These are phyloP conservation scores for Ormia ochracea DNA, from an alignment of 2,888 invertebrate genomes.

Conservation along the genomic window DNA sequence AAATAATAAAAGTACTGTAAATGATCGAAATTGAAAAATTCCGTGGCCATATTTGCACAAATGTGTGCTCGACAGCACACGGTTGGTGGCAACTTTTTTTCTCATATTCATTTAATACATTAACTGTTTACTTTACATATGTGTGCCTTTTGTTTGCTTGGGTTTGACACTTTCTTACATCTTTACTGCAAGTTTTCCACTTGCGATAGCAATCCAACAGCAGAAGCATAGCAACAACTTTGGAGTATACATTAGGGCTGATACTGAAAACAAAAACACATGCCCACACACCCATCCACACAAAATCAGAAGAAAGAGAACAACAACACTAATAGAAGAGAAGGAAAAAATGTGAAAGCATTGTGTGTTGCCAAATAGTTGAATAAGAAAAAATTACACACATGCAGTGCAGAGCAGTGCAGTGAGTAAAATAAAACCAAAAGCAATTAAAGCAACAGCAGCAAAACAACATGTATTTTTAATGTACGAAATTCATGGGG, in stretches of 20 bases:
- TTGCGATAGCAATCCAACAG: slow-evolving; percentile 36
- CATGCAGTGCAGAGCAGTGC: neutral
- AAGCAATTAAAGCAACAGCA: slow-evolving; percentile 17
- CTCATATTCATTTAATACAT: neutral
- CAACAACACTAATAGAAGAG: neutral
- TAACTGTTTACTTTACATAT: neutral
- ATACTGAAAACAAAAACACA: neutral
- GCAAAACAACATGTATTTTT: slow-evolving; percentile 33
- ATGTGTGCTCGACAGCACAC: neutral
- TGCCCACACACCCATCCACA: no score
- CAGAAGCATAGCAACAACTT: slow-evolving; percentile 3
- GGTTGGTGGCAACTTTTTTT: no score
- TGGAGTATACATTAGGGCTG: slow-evolving; percentile 43
- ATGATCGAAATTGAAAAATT: no score
- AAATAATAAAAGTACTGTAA: no score
- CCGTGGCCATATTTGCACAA: neutral
- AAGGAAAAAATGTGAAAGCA: slow-evolving; percentile 20
- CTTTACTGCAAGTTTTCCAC: slow-evolving; percentile 21
- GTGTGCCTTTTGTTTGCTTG: neutral
- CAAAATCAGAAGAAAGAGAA: neutral
- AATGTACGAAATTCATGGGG: slow-evolving; percentile 5
- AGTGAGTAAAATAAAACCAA: neutral
- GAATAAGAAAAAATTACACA: slow-evolving; percentile 30
- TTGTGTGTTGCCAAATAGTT: slow-evolving; percentile 47
- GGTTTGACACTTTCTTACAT: slow-evolving; percentile 10